Evolutionary conservation across 2,888 invertebrate species (phyloP), one percentile per base, ranked within the genome.

Genomic region (Tetranychus truncatus): DNA sequence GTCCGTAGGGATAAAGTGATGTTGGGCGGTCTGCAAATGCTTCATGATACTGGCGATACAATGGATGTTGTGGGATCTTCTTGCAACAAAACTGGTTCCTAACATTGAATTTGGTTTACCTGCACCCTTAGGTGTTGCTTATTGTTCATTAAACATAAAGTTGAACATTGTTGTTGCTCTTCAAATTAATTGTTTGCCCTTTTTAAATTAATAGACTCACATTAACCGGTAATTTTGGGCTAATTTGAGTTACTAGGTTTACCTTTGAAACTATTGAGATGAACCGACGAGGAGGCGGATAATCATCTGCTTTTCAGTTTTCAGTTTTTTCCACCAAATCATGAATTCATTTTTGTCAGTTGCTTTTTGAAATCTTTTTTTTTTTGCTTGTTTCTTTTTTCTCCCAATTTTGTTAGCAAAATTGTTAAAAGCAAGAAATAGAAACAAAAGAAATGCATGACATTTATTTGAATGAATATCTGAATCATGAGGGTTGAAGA

Each of bases 1-100:
- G 55, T 55, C 55, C 55, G 55, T 55, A 55, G 55, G 55, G 55
- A 55, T 55, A 55, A 55, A 55, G 55, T 55, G 55, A 55, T 55
- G 55, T 55, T 55, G 55, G 55, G 55, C 55, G 55, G 55, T 55
- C 55, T 55, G 55, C 34, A 5, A 34, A 34, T 34, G 34, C 3
- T 5, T 34, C 34, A 34, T 34, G 34, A 34, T 34, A 4, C 34
- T 5, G 34, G 4, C 3, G 34, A 34, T 34, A 34, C 34, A 34
- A 55, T 3, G 55, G 55, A 55, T 55, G 55, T 15, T 55, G 55
- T 15, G 55, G 55, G 55, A 55, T 9, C 2, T 55, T 55, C 15
- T 55, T 55, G 11, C 55, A 55, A 15, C 9, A 15, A 46, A 55
- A 55, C 55, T 55, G 55, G 55, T 55, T 55, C 55, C 55, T 6